Percentiles rank a stretch among this genome's conserved stretches.
phyloP scores from a whole-genome alignment of 2,113 vertebrate genomes.

The Coturnix japonica region DNA sequence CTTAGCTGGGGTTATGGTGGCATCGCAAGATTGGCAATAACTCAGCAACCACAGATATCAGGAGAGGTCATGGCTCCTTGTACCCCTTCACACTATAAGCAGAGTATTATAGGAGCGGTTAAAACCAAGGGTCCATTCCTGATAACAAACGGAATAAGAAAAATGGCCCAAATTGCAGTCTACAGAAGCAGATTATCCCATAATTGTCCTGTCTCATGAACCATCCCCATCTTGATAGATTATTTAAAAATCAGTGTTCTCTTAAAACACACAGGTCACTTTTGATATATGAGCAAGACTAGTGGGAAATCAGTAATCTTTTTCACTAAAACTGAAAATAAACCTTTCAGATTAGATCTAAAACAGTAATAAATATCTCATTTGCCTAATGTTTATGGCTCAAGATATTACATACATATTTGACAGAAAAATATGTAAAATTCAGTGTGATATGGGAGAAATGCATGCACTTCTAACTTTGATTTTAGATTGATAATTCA shows the following conservation, averaged over 20 bases:
- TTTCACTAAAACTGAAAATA: neutral
- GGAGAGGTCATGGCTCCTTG: neutral
- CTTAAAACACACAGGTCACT: neutral
- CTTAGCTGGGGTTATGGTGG: neutral
- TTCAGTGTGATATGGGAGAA: slow-evolving; percentile 38
- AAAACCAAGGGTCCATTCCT: neutral
- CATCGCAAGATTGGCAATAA: neutral
- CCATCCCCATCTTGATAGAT: neutral
- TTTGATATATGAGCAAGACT: neutral
- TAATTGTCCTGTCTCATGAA: neutral
- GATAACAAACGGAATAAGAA: neutral
- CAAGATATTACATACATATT: neutral
- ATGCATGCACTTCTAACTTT: slow-evolving; percentile 26
- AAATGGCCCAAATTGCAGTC: neutral
- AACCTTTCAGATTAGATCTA: slow-evolving; percentile 30
- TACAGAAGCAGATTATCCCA: neutral
- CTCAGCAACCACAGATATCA: neutral
- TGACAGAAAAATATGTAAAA: slow-evolving; percentile 15
- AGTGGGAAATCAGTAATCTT: neutral
- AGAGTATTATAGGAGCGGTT: neutral
- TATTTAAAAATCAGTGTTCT: neutral
- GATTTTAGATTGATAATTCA: slow-evolving; percentile 56
- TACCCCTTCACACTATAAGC: neutral
- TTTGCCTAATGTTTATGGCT: slow-evolving; percentile 4
- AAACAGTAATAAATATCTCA: slow-evolving; percentile 38